Percentiles rank a stretch among this genome's conserved stretches.
These are phyloP conservation scores for Muricea muricata DNA, from an alignment of 92 coral and sea anemone genomes.

Conservation along the genomic window DNA sequence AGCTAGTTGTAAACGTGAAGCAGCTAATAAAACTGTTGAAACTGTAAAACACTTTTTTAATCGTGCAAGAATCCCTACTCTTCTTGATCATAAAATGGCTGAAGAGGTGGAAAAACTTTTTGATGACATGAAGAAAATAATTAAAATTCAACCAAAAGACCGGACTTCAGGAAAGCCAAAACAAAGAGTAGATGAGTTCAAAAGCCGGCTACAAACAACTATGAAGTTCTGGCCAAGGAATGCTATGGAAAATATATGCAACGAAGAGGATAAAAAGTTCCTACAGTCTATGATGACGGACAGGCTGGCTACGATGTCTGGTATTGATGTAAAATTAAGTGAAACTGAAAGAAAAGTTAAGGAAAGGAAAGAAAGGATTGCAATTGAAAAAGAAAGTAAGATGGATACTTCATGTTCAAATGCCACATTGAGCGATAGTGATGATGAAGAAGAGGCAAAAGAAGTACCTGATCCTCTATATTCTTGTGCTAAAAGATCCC, in stretches of 20 bases:
- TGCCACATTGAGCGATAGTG: not conserved
- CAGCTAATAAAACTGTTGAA: not conserved
- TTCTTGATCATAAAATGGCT: not conserved
- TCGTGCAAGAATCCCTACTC: not conserved
- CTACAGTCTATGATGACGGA: not conserved
- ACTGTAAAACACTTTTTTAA: not conserved
- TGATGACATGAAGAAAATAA: not conserved
- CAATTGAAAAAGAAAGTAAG: not conserved
- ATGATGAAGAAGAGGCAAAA: not conserved
- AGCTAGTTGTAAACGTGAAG: not conserved
- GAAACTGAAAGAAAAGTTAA: not conserved
- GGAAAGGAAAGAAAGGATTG: not conserved
- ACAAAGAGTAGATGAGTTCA: not conserved
- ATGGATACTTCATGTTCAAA: not conserved
- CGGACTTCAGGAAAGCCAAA: not conserved
- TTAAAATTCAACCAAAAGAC: not conserved
- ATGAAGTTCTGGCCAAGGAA: not conserved
- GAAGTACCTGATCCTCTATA: constrained; percentile 3
- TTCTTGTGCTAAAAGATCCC: not conserved
- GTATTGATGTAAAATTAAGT: not conserved
- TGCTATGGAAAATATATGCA: not conserved
- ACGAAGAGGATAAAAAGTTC: not conserved
- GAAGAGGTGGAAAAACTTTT: not conserved
- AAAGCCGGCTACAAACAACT: not conserved
- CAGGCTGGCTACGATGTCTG: not conserved